phyloP scores from a whole-genome alignment of 2,113 vertebrate genomes.

The Phoxinus phoxinus region DNA sequence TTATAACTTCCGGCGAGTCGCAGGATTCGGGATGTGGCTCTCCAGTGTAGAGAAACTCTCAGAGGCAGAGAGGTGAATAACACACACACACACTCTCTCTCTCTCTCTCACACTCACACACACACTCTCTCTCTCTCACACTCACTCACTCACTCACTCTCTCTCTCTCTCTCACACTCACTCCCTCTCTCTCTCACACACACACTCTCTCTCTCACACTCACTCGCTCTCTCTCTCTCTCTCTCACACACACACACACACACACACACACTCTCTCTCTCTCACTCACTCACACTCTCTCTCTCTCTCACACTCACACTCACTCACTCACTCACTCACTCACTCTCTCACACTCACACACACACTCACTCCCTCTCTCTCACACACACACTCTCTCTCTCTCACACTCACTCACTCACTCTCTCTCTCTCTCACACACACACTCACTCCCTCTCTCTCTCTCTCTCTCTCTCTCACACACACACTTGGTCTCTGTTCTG shows the following conservation, averaged over 20 bases:
- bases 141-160: background rate
- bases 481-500: background rate
- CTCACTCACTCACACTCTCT: too few relatives aligned
- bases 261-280: too few relatives aligned
- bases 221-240: too few relatives aligned
- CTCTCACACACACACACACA: too few relatives aligned
- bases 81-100: background rate
- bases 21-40: conserved; percentile 89
- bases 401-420: background rate
- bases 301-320: background rate
- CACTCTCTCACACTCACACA: background rate
- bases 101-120: too few relatives aligned
- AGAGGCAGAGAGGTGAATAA: conserved; percentile 87
- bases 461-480: background rate
- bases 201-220: too few relatives aligned
- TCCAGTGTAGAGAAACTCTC: conserved; percentile 84
- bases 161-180: background rate
- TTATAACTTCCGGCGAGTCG: conserved; percentile 88
- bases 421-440: background rate
- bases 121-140: background rate
- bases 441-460: background rate
- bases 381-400: background rate
- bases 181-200: too few relatives aligned
- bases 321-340: background rate
- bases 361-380: background rate